Evolutionary conservation across 2,113 vertebrate species (phyloP).

Genomic region (Amblyornis subalaris): DNA sequence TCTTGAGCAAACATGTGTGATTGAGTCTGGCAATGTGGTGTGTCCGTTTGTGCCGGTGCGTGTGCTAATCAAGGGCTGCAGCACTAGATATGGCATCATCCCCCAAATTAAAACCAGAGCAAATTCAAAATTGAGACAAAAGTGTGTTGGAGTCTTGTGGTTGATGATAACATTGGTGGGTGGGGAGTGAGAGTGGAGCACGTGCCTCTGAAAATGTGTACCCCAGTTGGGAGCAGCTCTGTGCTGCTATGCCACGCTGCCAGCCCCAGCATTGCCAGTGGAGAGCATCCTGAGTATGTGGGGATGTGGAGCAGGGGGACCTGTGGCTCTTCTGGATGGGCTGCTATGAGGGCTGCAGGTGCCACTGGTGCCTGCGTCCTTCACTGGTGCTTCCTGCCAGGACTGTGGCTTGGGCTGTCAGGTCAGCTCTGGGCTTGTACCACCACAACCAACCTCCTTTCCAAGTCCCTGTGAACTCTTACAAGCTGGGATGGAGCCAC

Average conservation of each 20-base stretch:
- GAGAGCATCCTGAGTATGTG: accelerated
- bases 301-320: no score
- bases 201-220: accelerated
- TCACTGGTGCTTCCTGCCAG: background rate
- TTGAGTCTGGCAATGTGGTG: constrained; percentile 22
- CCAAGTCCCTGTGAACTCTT: background rate
- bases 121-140: background rate
- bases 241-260: accelerated
- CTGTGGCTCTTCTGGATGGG: background rate
- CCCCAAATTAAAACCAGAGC: constrained; percentile 47
- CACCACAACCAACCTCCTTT: background rate
- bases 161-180: background rate
- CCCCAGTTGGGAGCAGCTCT: accelerated
- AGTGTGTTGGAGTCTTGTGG: accelerated
- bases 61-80: constrained; percentile 9
- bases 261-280: accelerated
- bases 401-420: background rate
- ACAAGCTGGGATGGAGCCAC: background rate
- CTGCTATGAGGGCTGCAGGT: background rate
- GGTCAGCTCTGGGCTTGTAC: background rate
- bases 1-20: constrained; percentile 54
- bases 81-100: background rate
- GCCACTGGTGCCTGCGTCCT: background rate
- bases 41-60: background rate
- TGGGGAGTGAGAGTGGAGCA: background rate